Evolutionary conservation across 2,888 invertebrate genomes (phyloP), one percentile per base, ranked within the genome.

Genomic region (Seira ritae): DNA sequence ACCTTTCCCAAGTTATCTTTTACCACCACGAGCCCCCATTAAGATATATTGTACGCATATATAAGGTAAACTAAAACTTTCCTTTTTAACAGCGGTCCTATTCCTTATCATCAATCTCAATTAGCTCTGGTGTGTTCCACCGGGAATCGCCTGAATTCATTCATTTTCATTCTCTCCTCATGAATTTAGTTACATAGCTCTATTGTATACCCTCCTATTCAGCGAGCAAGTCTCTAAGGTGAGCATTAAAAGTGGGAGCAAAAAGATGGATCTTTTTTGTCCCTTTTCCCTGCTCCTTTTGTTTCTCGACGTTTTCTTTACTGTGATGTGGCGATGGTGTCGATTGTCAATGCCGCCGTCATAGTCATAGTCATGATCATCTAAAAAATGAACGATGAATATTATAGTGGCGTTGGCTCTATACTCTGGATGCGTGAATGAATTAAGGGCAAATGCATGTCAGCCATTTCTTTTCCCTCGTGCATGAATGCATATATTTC

Each of bases 101-200:
- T 46, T 22, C 66, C 70, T 79, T 79, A 79, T 79, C 79, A 79
- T 79, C 79, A 79, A 79, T 79, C 79, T 79, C 79, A 79, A 79
- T 79, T 79, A 79, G 79, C 79, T 72, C 23, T 70, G 79, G 79
- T 73, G 31, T 31, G 66, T 71, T 79, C 79, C 79, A 79, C 66
- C 20, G 79, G 79, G 79, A 78, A 70, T 78, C n/a, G 12, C 62
- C 31, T n/a, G 46, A 12, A 76, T 76, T 76, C 75, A 68, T 68
- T 17, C 50, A 20, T n/a, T 42, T 31, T 62, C 72, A 24, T 62
- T 60, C 71, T 31, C 15, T 22, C 50, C 22, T 20, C 23, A 70
- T 22, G 19, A 17, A 20, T 22, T 22, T 22, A 22, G 23, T 31
- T 31, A n/a, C n/a, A n/a, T n/a, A 31, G 31, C 31, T 8, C 8